Percentiles rank a stretch among this genome's conserved stretches.
These are phyloP conservation scores for Caretta caretta DNA, from an alignment of 2,113 vertebrate species.

Conservation along the genomic window DNA sequence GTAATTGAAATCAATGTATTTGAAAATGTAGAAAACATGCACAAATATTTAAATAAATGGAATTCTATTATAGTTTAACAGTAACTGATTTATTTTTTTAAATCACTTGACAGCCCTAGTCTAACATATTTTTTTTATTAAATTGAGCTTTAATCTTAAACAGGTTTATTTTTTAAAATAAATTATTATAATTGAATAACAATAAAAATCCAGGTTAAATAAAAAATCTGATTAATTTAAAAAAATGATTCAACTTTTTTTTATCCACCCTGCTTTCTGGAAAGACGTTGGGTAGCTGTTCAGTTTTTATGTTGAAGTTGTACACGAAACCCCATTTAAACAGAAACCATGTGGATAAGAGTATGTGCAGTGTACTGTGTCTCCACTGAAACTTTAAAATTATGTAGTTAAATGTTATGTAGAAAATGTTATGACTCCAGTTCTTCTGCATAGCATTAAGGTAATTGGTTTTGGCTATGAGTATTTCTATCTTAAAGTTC, in stretches of 20 bases:
- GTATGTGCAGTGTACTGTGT: background rate
- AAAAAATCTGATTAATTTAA: background rate
- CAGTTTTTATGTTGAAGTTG: background rate
- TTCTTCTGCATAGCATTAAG: rapidly evolving
- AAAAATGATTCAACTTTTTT: background rate
- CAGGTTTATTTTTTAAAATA: background rate
- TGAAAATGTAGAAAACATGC: too few species aligned
- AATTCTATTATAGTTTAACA: too few species aligned
- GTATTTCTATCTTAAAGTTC: background rate
- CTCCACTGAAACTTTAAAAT: background rate
- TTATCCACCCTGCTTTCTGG: background rate
- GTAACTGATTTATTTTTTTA: too few species aligned
- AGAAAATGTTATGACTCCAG: background rate
- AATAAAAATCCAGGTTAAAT: background rate
- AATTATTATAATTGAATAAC: too few species aligned
- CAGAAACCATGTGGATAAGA: background rate
- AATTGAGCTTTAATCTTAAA: background rate
- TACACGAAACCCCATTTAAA: background rate
- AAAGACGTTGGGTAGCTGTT: background rate
- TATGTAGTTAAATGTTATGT: too few species aligned
- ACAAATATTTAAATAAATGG: too few species aligned
- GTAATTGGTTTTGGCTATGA: background rate
- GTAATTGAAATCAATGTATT: too few species aligned
- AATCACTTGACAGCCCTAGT: too few species aligned
- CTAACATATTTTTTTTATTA: background rate